Percentiles rank a stretch among this genome's conserved stretches.
Conservation (phyloP, 2,113 vertebrate genomes). For the Callocephalon fimbriatum region DNA sequence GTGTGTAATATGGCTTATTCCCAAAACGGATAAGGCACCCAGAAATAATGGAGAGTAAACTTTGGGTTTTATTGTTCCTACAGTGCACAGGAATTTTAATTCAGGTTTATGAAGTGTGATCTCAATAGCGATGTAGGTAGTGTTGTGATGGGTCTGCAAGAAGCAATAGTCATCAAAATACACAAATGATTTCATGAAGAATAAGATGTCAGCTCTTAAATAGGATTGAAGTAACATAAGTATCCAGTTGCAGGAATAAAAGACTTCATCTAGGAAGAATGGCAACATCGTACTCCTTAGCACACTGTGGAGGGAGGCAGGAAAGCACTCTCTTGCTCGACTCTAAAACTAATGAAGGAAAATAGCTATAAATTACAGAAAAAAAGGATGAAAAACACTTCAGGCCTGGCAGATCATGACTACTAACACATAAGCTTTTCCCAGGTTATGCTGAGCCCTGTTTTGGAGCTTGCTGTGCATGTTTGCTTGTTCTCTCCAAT, state of each 20-base stretch:
- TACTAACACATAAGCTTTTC: background rate
- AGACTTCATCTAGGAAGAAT: conserved; percentile 34
- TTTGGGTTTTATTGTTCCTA: background rate
- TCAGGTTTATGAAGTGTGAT: background rate
- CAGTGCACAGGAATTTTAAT: background rate
- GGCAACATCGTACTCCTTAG: background rate
- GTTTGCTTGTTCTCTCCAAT: background rate
- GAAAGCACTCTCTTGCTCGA: background rate
- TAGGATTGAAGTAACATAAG: background rate
- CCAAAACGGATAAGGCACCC: background rate
- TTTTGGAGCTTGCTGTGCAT: background rate
- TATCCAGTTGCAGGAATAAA: conserved; percentile 60
- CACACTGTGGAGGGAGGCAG: background rate
- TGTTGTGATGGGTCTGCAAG: background rate
- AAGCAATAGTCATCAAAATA: background rate
- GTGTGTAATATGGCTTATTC: background rate
- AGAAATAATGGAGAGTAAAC: background rate
- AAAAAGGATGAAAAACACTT: background rate
- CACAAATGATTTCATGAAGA: conserved; percentile 20
- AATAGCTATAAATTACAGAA: background rate
- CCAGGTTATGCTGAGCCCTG: background rate
- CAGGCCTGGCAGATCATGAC: background rate
- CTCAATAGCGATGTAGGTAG: background rate
- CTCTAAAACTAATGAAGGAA: background rate
- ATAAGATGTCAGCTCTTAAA: conserved; percentile 19